A percentile compares a stretch with the other conserved stretches of the same genome.
Evolutionary conservation across 2,797 vertebrate genomes (phyloP).

Genomic region (Heteromormyrus szaboi): DNA sequence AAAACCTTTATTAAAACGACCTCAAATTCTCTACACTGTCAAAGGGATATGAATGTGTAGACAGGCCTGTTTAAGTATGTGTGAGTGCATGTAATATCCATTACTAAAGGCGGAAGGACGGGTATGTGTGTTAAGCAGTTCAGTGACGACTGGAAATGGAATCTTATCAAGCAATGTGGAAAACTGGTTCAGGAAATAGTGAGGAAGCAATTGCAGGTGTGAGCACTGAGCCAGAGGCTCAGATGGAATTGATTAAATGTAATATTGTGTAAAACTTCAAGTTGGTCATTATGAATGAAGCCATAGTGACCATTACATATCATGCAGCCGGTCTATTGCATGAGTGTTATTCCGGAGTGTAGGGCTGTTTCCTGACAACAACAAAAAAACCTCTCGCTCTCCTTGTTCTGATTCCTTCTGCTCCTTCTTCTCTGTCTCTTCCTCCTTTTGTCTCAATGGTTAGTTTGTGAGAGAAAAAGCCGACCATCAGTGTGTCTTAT

Average conservation of each 20-base stretch:
- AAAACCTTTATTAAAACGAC: neutral
- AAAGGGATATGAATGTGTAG: neutral
- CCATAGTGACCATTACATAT: neutral
- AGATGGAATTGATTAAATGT: neutral
- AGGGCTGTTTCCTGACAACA: neutral
- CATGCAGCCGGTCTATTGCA: neutral
- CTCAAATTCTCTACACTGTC: neutral
- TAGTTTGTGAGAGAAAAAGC: neutral
- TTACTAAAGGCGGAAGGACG: neutral
- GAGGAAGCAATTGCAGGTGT: neutral
- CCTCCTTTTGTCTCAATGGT: neutral
- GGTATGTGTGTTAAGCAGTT: neutral
- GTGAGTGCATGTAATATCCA: neutral
- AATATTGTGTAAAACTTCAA: neutral
- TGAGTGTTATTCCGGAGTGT: neutral
- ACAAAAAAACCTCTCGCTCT: no score
- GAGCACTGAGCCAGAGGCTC: neutral
- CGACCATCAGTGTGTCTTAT: neutral
- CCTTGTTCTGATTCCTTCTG: neutral
- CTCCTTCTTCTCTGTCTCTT: neutral
- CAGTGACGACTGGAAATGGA: neutral
- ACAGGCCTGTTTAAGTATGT: neutral
- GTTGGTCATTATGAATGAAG: neutral
- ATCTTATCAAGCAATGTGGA: neutral
- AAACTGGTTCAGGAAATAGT: neutral